These are phyloP conservation scores for Cheilinus undulatus DNA, from an alignment of 2,113 vertebrate species.

Conservation along the genomic window DNA sequence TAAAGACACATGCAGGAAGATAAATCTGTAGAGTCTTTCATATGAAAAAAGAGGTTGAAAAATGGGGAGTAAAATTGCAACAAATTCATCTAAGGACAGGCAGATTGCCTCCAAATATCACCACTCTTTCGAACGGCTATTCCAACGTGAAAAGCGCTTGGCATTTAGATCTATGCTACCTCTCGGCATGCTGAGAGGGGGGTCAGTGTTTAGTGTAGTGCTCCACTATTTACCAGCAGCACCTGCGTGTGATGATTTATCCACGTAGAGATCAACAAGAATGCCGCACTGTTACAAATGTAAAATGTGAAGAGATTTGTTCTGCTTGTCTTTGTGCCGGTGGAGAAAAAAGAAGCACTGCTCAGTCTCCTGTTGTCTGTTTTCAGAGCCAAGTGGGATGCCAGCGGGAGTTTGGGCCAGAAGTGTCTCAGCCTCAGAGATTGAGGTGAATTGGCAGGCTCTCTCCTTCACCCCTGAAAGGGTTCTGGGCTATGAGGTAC, in stretches of 20 bases:
- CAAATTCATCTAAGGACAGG: constrained; percentile 33
- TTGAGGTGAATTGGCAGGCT: constrained; percentile 90
- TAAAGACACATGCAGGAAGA: constrained; percentile 16
- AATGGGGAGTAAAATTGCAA: constrained; percentile 17
- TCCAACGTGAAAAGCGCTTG: constrained; percentile 51
- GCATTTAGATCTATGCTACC: constrained; percentile 67
- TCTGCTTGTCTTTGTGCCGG: constrained; percentile 45
- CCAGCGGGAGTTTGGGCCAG: constrained; percentile 87
- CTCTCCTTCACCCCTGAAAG: constrained; percentile 90
- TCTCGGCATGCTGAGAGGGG: constrained; percentile 38
- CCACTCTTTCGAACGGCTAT: constrained; percentile 33
- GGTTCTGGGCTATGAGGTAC: constrained; percentile 96
- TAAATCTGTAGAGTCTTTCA: constrained; percentile 9
- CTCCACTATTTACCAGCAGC: constrained; percentile 55
- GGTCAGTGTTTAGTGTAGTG: constrained; percentile 36
- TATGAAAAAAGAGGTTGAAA: not conserved
- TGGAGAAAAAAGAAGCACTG: constrained; percentile 27
- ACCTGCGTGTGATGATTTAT: constrained; percentile 63
- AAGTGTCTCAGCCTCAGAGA: constrained; percentile 91
- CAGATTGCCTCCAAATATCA: constrained; percentile 54
- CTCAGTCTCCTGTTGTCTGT: constrained; percentile 69
- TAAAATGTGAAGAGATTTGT: constrained; percentile 59
- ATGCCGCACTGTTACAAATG: constrained; percentile 47
- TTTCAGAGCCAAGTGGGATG: constrained; percentile 90
- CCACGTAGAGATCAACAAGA: constrained; percentile 52